A percentile compares a stretch with the other conserved stretches of the same genome.
phyloP scores from a whole-genome alignment of 2,888 invertebrate genomes.

The Aleiodes alternator region DNA sequence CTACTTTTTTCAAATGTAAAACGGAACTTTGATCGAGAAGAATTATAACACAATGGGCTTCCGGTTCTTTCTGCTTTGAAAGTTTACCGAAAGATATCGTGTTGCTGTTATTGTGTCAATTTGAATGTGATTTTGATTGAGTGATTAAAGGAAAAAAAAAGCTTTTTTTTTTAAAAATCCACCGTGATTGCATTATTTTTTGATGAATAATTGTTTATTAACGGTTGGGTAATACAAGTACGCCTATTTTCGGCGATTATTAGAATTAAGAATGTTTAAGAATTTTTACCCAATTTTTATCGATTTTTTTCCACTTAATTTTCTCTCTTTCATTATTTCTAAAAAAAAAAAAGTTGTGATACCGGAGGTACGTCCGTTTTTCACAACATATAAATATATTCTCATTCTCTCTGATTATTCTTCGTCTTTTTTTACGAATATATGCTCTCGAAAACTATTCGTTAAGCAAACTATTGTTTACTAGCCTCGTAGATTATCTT shows the following conservation, averaged over 20 bases:
- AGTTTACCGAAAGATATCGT: slow-evolving; percentile 49
- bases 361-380: slow-evolving; percentile 64
- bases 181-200: slow-evolving; percentile 60
- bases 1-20: background rate
- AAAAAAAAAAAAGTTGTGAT: background rate
- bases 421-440: slow-evolving; percentile 32
- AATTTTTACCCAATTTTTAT: slow-evolving; percentile 51
- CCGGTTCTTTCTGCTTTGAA: slow-evolving; percentile 56
- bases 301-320: slow-evolving; percentile 8
- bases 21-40: slow-evolving; percentile 49
- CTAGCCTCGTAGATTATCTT: slow-evolving; percentile 50
- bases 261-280: slow-evolving; percentile 22
- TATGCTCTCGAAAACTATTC: slow-evolving; percentile 24
- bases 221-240: slow-evolving; percentile 65
- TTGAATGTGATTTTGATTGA: slow-evolving; percentile 27
- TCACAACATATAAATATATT: slow-evolving; percentile 35
- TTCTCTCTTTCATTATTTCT: background rate
- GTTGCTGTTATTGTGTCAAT: slow-evolving; percentile 33
- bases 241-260: slow-evolving; percentile 68
- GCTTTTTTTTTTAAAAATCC: slow-evolving; percentile 56
- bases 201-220: slow-evolving; percentile 56
- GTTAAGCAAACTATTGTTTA: slow-evolving; percentile 44
- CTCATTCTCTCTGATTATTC: slow-evolving; percentile 38
- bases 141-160: slow-evolving; percentile 40
- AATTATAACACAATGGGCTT: slow-evolving; percentile 46